Conservation (phyloP, 2,888 invertebrate species). For the Eledona agricola region DNA sequence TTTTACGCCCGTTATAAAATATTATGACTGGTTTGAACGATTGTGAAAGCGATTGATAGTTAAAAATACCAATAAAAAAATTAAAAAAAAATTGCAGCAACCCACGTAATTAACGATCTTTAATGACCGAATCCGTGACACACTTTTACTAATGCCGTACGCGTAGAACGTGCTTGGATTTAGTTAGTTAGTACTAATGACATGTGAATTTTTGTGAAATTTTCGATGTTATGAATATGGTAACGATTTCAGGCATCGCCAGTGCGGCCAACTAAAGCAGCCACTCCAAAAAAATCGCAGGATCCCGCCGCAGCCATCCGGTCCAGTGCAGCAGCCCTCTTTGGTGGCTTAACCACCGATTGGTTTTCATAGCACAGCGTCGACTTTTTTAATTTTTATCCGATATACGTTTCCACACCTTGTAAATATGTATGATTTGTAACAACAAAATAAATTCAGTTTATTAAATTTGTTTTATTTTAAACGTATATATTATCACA, state of each 20-base stretch:
- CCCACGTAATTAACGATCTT: too few relatives aligned
- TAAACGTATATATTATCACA: slow-evolving; percentile 57
- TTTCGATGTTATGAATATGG: background rate
- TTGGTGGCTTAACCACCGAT: slow-evolving; percentile 83
- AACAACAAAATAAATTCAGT: slow-evolving; percentile 24
- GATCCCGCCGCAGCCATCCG: slow-evolving; percentile 68
- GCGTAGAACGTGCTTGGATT: too few relatives aligned
- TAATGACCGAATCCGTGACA: too few relatives aligned
- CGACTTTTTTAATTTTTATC: slow-evolving; percentile 4
- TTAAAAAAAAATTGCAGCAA: too few relatives aligned
- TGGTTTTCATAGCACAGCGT: slow-evolving; percentile 71
- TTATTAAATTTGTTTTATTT: slow-evolving; percentile 45
- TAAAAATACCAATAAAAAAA: too few relatives aligned
- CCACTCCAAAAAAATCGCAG: slow-evolving; percentile 53
- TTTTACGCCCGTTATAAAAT: too few relatives aligned
- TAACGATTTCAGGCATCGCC: slow-evolving; percentile 26
- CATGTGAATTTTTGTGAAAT: background rate
- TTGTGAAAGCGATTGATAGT: too few relatives aligned
- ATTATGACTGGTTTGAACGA: too few relatives aligned
- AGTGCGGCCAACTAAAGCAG: slow-evolving; percentile 40
- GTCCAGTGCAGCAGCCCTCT: slow-evolving; percentile 81
- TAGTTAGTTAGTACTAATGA: background rate
- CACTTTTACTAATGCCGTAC: too few relatives aligned
- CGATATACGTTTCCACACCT: slow-evolving; percentile 15
- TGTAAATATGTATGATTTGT: slow-evolving; percentile 32